Percentiles rank a stretch among this genome's conserved stretches.
Conservation (phyloP, 2,888 invertebrate species). For the Chymomyza fuscimana region DNA sequence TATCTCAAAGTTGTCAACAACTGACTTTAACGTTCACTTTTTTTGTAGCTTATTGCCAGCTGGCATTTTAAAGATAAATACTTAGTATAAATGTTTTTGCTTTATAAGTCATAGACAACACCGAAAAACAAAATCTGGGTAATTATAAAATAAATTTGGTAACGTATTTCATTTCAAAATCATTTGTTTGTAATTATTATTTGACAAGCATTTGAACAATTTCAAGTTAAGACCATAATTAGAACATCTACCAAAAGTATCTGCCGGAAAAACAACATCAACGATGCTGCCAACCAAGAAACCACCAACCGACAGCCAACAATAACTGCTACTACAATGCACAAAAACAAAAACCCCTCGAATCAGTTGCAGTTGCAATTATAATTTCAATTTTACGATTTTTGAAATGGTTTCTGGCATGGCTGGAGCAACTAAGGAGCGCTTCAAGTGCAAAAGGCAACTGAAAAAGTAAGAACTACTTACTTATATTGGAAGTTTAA, state of each 20-base stretch:
- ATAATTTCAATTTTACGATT: conserved; percentile 73
- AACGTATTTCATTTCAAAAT: conserved; percentile 1
- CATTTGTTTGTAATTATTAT: conserved; percentile 63
- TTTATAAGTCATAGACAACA: background rate
- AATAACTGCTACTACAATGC: background rate
- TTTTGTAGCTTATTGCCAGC: background rate
- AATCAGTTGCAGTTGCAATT: conserved; percentile 71
- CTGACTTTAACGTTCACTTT: background rate
- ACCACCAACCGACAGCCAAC: conserved; percentile 4
- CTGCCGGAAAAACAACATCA: conserved; percentile 21
- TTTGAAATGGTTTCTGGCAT: conserved; percentile 54
- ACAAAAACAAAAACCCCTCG: conserved; percentile 41
- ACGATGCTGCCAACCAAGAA: background rate
- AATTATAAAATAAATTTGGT: conserved; percentile 7
- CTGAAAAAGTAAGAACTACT: background rate
- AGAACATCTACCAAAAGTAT: conserved; percentile 46
- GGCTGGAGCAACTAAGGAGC: conserved; percentile 20
- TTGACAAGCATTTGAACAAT: conserved; percentile 65
- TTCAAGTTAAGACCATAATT: conserved; percentile 63
- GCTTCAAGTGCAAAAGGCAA: background rate
- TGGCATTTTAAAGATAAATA: background rate
- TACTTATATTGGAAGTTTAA: background rate
- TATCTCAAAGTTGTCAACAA: too few species aligned
- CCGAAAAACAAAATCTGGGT: background rate
- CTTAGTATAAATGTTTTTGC: background rate